Conservation (phyloP, 2,888 invertebrate species). For the Brachyptera putata region DNA sequence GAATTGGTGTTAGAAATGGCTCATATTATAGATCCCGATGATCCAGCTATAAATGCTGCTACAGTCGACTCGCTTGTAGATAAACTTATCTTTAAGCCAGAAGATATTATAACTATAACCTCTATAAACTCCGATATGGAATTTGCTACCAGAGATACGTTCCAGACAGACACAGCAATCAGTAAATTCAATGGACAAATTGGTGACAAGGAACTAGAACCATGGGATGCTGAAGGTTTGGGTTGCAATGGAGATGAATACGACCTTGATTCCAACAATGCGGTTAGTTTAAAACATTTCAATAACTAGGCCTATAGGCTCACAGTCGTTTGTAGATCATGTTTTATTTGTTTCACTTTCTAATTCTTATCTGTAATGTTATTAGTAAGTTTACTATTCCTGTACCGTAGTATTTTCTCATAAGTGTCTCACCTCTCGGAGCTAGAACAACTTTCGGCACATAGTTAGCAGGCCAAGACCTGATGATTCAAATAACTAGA, state of each 20-base stretch:
- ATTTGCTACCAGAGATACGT: conserved; percentile 74
- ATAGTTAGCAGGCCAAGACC: too few relatives aligned
- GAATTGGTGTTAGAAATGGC: conserved; percentile 86
- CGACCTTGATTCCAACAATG: conserved; percentile 56
- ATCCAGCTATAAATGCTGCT: conserved; percentile 48
- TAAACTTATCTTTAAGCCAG: conserved; percentile 76
- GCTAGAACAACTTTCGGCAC: too few relatives aligned
- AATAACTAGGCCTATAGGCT: too few relatives aligned
- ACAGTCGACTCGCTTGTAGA: conserved; percentile 65
- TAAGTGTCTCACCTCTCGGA: too few relatives aligned
- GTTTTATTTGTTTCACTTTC: too few relatives aligned
- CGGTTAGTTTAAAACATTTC: conserved; percentile 10
- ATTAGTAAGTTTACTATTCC: too few relatives aligned
- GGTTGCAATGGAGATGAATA: conserved; percentile 56
- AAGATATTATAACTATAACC: conserved; percentile 78
- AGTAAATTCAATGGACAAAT: conserved; percentile 76
- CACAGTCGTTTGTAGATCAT: too few relatives aligned
- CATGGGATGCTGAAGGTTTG: conserved; percentile 77
- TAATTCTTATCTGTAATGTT: too few relatives aligned
- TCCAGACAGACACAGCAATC: conserved; percentile 86
- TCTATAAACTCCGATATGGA: conserved; percentile 84
- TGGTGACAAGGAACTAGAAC: conserved; percentile 81
- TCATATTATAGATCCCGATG: conserved; percentile 63
- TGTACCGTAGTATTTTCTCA: too few relatives aligned
- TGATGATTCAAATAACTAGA: too few relatives aligned